phyloP scores from a whole-genome alignment of 2,113 vertebrate species.

The Notechis scutatus region DNA sequence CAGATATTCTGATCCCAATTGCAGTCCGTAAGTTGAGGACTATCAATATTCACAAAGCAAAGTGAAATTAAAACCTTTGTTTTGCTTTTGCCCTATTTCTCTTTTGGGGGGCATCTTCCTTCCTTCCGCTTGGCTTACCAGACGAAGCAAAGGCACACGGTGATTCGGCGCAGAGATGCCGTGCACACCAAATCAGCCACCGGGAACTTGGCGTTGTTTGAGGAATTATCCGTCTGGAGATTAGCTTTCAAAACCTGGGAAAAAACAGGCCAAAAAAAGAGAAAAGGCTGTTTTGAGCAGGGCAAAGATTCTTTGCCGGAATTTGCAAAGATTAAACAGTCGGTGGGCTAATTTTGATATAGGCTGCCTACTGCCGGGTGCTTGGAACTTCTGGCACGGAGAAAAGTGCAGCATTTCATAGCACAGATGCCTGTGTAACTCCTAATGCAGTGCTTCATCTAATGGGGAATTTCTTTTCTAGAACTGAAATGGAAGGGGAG shows the following conservation, averaged over 20 bases:
- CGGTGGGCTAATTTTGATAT: background rate
- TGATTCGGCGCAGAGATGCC: constrained; percentile 66
- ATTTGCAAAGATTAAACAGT: background rate
- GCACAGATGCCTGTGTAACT: background rate
- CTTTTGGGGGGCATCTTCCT: background rate
- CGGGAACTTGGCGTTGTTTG: constrained; percentile 48
- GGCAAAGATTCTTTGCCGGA: background rate
- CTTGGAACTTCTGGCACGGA: background rate
- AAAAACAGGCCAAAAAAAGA: background rate
- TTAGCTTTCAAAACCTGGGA: constrained; percentile 69
- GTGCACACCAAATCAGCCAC: constrained; percentile 69
- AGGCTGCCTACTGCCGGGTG: background rate
- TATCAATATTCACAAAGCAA: background rate
- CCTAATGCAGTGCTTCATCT: background rate
- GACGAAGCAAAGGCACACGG: constrained; percentile 65
- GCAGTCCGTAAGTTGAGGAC: too few species aligned
- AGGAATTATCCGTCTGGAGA: constrained; percentile 72
- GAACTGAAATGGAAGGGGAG: background rate
- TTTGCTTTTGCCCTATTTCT: background rate
- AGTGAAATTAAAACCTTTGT: background rate
- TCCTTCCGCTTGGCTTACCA: constrained; percentile 57
- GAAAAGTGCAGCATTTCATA: background rate
- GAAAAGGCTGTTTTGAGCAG: too few species aligned
- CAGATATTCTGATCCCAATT: too few species aligned
- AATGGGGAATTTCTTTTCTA: background rate